Percentiles rank a stretch among this genome's conserved stretches.
Conservation (phyloP, 2,888 invertebrate genomes). For the Yponomeuta malinellus region DNA sequence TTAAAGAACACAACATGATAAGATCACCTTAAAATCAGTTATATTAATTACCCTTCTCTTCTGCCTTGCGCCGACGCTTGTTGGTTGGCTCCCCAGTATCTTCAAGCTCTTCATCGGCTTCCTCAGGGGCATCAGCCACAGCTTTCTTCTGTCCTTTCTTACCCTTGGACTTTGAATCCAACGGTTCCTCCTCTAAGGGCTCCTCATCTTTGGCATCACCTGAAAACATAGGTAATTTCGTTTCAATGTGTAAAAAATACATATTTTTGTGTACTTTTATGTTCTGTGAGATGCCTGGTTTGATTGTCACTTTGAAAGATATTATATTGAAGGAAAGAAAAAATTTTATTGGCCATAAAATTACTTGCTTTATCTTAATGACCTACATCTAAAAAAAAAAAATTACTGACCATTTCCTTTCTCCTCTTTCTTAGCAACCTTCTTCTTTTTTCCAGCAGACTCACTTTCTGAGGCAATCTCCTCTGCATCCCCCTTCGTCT, state of each 20-base stretch:
- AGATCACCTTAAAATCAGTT: not conserved
- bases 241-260: not conserved
- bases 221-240: constrained; percentile 25
- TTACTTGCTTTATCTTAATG: not conserved
- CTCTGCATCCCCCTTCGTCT: constrained; percentile 35
- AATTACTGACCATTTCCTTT: constrained; percentile 19
- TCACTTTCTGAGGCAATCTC: constrained; percentile 37
- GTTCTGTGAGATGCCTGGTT: too few species aligned
- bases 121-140: constrained; percentile 30
- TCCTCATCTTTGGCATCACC: constrained; percentile 46
- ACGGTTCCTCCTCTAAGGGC: constrained; percentile 34
- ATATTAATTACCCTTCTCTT: constrained; percentile 68
- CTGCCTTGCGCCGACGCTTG: constrained; percentile 59
- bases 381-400: not conserved
- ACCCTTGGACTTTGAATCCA: constrained; percentile 44
- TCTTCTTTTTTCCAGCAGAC: constrained; percentile 39
- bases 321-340: too few species aligned
- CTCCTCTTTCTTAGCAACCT: constrained; percentile 15
- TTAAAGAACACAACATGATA: constrained; percentile 37
- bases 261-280: too few species aligned
- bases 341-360: not conserved
- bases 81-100: constrained; percentile 47
- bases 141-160: constrained; percentile 55
- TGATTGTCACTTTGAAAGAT: not conserved
- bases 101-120: constrained; percentile 40